A percentile compares a stretch with the other conserved stretches of the same genome.
These are phyloP conservation scores for Diaperis boleti DNA, from an alignment of 2,888 invertebrate species.

Conservation along the genomic window DNA sequence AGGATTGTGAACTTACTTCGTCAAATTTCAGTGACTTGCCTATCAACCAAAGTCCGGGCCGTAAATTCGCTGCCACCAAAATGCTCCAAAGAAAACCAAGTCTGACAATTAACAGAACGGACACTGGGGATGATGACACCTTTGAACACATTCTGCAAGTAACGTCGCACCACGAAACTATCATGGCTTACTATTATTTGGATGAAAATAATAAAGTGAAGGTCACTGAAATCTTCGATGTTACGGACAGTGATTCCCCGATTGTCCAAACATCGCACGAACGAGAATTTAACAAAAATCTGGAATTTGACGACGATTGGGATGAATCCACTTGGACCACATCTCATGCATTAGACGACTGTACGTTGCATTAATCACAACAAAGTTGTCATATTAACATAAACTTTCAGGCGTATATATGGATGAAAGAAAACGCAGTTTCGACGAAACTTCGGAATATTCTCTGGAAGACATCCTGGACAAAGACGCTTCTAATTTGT, in stretches of 20 bases:
- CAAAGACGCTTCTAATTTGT: conserved; percentile 68
- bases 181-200: conserved; percentile 92
- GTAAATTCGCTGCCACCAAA: conserved; percentile 61
- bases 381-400: background rate
- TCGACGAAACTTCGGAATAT: conserved; percentile 66
- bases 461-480: conserved; percentile 72
- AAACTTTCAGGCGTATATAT: conserved; percentile 20
- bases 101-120: conserved; percentile 60
- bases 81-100: conserved; percentile 63
- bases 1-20: conserved; percentile 8
- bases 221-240: conserved; percentile 91
- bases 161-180: conserved; percentile 87
- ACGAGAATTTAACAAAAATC: conserved; percentile 72
- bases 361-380: conserved; percentile 44
- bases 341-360: conserved; percentile 46
- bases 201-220: conserved; percentile 86
- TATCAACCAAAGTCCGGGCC: conserved; percentile 56
- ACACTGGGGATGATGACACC: conserved; percentile 69
- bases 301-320: conserved; percentile 77
- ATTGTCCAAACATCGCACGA: conserved; percentile 74
- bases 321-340: conserved; percentile 64
- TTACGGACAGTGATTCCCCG: conserved; percentile 80
- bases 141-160: conserved; percentile 81
- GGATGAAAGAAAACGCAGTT: conserved; percentile 38
- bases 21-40: conserved; percentile 59